Percentiles rank a stretch among this genome's conserved stretches.
These are phyloP conservation scores for Platorchestia sp. DNA, from an alignment of 1,140 invertebrate species.

Conservation along the genomic window DNA sequence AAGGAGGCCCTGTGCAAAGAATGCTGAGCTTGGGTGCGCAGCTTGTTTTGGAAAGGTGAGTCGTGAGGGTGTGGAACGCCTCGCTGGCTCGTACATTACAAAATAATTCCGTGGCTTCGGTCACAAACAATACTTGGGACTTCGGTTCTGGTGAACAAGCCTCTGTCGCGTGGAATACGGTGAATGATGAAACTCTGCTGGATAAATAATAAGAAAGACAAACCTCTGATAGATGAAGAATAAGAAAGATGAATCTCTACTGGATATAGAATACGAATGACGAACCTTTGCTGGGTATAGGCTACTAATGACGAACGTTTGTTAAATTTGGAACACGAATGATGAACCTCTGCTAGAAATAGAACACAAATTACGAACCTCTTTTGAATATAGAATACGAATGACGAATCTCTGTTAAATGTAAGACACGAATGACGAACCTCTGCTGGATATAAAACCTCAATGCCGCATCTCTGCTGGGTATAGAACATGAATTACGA, in stretches of 20 bases:
- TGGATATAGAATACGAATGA: neutral
- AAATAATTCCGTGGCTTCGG: neutral
- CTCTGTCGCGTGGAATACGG: neutral
- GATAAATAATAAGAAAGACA: neutral
- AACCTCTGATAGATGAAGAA: neutral
- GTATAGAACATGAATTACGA: too few species aligned
- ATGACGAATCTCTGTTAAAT: too few species aligned
- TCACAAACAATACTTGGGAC: slow-evolving; percentile 7
- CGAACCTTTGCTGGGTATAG: neutral
- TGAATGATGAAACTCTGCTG: neutral
- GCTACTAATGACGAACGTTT: neutral
- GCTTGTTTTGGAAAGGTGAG: neutral
- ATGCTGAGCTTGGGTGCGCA: neutral
- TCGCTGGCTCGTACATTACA: neutral
- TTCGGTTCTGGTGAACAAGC: neutral
- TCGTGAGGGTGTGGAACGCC: neutral
- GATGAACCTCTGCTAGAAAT: neutral
- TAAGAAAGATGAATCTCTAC: neutral
- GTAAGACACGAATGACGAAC: too few species aligned
- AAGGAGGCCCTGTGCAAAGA: neutral
- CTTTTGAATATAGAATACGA: too few species aligned
- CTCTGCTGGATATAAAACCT: too few species aligned
- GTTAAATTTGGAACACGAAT: neutral
- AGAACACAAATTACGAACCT: neutral
- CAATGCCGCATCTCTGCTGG: too few species aligned